Percentiles rank a stretch among this genome's conserved stretches.
Conservation (phyloP, 2,113 vertebrate genomes). For the Heptranchias perlo region DNA sequence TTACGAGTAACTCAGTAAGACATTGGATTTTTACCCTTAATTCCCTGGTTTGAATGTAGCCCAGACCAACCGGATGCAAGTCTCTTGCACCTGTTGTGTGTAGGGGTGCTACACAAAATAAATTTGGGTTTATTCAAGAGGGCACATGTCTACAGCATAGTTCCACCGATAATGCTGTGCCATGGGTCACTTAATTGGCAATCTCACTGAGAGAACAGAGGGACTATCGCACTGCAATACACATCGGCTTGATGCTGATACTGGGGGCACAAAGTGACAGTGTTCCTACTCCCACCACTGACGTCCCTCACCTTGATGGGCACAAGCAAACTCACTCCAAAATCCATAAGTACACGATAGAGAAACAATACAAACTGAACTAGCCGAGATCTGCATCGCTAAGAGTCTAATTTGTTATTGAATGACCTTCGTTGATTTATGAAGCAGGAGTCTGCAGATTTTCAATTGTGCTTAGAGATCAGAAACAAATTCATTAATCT, state of each 20-base stretch:
- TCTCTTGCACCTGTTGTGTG: background rate
- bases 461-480: background rate
- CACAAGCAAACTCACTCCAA: background rate
- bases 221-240: background rate
- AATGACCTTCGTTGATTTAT: constrained; percentile 16
- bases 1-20: background rate
- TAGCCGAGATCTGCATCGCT: background rate
- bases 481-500: constrained; percentile 27
- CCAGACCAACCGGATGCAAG: background rate
- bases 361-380: background rate
- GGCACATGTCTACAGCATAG: background rate
- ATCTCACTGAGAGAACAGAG: background rate
- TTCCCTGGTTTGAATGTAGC: background rate
- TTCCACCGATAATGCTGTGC: background rate
- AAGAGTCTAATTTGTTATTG: background rate
- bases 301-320: background rate
- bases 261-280: background rate
- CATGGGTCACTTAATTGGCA: background rate
- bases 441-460: background rate
- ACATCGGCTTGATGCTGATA: background rate
- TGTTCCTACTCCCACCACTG: background rate
- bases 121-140: background rate
- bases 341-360: background rate
- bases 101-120: background rate
- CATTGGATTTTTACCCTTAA: background rate